phyloP scores from a whole-genome alignment of 2,113 vertebrate species.

The Rousettus leschenaultii region DNA sequence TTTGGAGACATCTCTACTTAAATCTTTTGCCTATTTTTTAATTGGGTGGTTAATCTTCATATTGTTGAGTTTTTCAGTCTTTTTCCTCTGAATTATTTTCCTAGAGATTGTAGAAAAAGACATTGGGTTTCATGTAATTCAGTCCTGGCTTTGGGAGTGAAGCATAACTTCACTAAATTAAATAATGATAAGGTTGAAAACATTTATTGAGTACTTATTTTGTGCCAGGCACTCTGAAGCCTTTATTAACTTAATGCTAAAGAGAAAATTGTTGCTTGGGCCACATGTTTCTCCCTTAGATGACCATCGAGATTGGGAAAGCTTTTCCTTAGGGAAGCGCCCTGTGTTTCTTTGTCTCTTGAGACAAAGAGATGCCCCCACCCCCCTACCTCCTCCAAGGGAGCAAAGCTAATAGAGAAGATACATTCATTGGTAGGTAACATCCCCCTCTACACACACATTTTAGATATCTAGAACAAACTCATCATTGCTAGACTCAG shows the following conservation, averaged over 20 bases:
- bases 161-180: not conserved
- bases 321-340: not conserved
- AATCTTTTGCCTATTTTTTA: not conserved
- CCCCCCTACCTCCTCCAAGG: not conserved
- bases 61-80: not conserved
- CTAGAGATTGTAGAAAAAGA: not conserved
- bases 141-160: not conserved
- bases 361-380: not conserved
- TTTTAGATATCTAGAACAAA: not conserved
- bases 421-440: not conserved
- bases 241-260: not conserved
- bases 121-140: not conserved
- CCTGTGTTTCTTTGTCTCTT: not conserved
- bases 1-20: not conserved
- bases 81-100: not conserved
- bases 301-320: not conserved
- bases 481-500: not conserved
- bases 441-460: not conserved
- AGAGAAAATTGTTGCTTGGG: not conserved
- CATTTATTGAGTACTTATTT: not conserved
- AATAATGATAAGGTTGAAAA: not conserved
- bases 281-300: not conserved
- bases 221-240: not conserved
- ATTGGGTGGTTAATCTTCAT: not conserved
- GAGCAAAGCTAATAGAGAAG: not conserved